These are phyloP conservation scores for Caenorhabditis japonica DNA, from an alignment of 2,888 invertebrate species.

Conservation along the genomic window DNA sequence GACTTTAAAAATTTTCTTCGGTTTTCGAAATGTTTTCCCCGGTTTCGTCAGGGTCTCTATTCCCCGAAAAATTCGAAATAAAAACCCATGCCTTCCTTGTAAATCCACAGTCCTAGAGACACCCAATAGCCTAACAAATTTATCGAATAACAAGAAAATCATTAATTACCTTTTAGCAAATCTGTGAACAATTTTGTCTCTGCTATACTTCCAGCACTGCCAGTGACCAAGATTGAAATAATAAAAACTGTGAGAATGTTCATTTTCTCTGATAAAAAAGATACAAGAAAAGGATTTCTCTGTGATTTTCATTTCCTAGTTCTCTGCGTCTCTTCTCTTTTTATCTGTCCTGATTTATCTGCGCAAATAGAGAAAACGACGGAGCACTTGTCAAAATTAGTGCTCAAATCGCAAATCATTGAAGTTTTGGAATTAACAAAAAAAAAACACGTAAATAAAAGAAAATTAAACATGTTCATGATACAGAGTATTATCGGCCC, in stretches of 20 bases:
- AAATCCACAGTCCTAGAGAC: not conserved
- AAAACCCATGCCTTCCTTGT: not conserved
- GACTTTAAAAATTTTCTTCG: too few species aligned
- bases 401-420: not conserved
- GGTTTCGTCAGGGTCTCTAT: too few species aligned
- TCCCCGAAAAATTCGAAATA: too few species aligned
- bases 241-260: constrained; percentile 3
- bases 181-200: constrained; percentile 58
- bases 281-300: constrained; percentile 7
- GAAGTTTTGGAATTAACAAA: too few species aligned
- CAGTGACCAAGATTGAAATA: not conserved
- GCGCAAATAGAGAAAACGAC: constrained; percentile 12
- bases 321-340: constrained; percentile 7
- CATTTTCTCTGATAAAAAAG: constrained; percentile 7
- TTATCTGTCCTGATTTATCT: too few species aligned
- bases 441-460: too few species aligned
- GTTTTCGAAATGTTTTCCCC: too few species aligned
- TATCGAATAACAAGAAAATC: not conserved
- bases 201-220: constrained; percentile 24
- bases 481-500: too few species aligned
- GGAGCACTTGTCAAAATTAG: constrained; percentile 15
- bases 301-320: not conserved
- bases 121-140: not conserved
- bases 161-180: constrained; percentile 53
- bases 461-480: too few species aligned